These are phyloP conservation scores for Procambarus virginalis DNA, from an alignment of 1,140 invertebrate species.

Conservation along the genomic window DNA sequence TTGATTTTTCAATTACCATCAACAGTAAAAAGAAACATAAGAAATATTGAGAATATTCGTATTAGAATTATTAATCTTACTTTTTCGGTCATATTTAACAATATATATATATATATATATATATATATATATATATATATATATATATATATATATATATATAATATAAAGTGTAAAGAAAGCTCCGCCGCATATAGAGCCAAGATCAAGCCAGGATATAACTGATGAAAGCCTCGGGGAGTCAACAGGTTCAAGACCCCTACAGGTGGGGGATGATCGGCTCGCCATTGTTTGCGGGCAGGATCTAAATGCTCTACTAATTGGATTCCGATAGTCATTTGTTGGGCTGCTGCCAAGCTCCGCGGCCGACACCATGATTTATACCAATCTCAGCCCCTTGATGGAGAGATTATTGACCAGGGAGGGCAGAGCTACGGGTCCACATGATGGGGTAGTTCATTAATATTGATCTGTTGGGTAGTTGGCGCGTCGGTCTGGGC, in stretches of 20 bases:
- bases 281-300: conserved; percentile 23
- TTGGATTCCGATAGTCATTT: conserved; percentile 39
- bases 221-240: conserved; percentile 12
- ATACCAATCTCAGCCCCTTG: not conserved
- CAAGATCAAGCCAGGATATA: not conserved
- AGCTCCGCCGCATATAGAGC: not conserved
- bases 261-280: not conserved
- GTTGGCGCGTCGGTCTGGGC: no score
- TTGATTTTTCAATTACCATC: no score
- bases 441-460: no score
- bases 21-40: no score
- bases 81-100: no score
- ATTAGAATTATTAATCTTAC: no score
- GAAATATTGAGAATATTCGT: no score
- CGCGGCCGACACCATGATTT: not conserved
- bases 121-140: no score
- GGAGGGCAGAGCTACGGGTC: no score
- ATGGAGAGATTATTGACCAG: not conserved
- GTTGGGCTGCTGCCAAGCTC: conserved; percentile 1
- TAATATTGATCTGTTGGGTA: no score
- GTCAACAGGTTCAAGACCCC: conserved; percentile 11
- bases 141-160: no score
- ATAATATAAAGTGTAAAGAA: not conserved
- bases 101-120: no score
- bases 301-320: conserved; percentile 33